Base-by-base conservation (phyloP, 2,113 vertebrate species). In the Pedetes capensis region DNA sequence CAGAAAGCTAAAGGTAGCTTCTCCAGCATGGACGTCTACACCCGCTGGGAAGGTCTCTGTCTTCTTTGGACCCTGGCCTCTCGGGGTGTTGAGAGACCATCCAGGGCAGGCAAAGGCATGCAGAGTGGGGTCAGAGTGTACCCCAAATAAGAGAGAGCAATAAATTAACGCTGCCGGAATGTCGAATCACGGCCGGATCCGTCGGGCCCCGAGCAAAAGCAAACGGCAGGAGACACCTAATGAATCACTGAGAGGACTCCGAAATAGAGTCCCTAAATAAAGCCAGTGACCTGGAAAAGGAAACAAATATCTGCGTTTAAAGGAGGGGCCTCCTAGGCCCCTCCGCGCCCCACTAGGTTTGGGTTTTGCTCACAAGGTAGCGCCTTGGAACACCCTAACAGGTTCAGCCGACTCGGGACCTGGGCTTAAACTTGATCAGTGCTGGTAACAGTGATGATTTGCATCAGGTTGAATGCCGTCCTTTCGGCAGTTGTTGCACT, bases 401-500 rank as follows among this genome's bases (percentile, higher is more conserved):
- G 95, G 95, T 97, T 96, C 76, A 96, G 97, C 96, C 97, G 98
- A 98, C 97, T 98, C 81, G 78, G 96, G 97, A 96, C 97, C 95
- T 89, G 96, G 93, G 96, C 97, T 98, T 97, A 94, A 98, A 97
- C 96, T 98, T 98, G 92, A 97, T 97, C 98, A 96, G 92, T 29
- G 63, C 96, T 8, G 11, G 95, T 51, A 0, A 80, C 74, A 29
- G 82, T 51, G 81, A 95, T 96, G 98, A 98, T 98, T 97, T 98
- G 98, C 98, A 97, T 98, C 97, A 97, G 97, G 97, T 97, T 96
- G 80, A 96, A 96, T 88, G 97, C 97, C 97, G 96, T 97, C 97
- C 97, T 98, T 98, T 97, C 98, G 98, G 98, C 97, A 98, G 98
- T 98, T 98, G 98, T 95, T 98, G 98, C 96, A 98, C 98, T 98